phyloP scores from a whole-genome alignment of 2,797 vertebrate genomes.

The Phrynocephalus vlangalii region DNA sequence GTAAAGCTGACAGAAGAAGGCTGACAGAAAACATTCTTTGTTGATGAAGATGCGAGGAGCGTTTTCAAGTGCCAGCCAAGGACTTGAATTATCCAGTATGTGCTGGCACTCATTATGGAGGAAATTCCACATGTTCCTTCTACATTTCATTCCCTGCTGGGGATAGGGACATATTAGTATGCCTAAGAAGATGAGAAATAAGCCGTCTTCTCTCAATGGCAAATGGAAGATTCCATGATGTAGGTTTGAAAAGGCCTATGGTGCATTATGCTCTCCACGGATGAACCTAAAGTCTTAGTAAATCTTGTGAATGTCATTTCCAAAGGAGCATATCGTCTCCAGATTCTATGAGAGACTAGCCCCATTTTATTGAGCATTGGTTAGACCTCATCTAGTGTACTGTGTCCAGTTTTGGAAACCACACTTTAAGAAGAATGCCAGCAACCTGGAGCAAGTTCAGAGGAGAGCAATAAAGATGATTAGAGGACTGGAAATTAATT shows the following conservation, averaged over 20 bases:
- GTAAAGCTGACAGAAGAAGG: slow-evolving; percentile 10
- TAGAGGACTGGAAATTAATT: too few species aligned
- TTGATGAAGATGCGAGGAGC: slow-evolving; percentile 42
- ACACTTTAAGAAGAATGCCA: too few species aligned
- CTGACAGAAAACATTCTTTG: slow-evolving; percentile 40
- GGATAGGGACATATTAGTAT: not conserved
- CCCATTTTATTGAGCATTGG: too few species aligned
- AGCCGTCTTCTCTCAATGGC: slow-evolving; percentile 11
- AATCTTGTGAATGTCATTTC: slow-evolving; percentile 42
- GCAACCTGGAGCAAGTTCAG: too few species aligned
- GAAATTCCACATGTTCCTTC: slow-evolving; percentile 36
- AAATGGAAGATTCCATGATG: slow-evolving; percentile 26
- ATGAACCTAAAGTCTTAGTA: slow-evolving; percentile 35
- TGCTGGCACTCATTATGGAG: slow-evolving; percentile 36
- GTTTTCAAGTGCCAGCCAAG: slow-evolving; percentile 53
- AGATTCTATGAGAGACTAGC: too few species aligned
- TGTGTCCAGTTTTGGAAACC: too few species aligned
- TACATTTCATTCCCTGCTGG: slow-evolving; percentile 34
- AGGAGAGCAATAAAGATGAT: too few species aligned
- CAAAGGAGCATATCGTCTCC: not conserved
- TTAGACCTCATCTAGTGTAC: too few species aligned
- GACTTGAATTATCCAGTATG: slow-evolving; percentile 40
- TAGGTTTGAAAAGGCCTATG: slow-evolving; percentile 23
- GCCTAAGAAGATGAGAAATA: not conserved
- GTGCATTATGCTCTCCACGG: slow-evolving; percentile 33